These are phyloP conservation scores for Eulemur coronatus DNA, from an alignment of 2,797 vertebrate species.

Conservation along the genomic window DNA sequence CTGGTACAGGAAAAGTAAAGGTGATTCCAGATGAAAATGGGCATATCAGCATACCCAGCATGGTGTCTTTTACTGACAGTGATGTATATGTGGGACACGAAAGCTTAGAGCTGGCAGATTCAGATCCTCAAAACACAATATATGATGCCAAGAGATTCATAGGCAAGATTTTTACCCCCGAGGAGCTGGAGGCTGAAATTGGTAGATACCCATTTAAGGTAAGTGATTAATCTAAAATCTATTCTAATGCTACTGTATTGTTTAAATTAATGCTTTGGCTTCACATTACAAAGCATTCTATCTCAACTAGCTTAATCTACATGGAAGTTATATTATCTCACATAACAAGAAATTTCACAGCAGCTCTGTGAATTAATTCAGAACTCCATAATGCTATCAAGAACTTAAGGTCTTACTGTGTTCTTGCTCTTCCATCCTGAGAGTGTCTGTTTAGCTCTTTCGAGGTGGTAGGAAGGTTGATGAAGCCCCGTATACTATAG, in stretches of 20 bases:
- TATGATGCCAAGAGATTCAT: slow-evolving; percentile 99
- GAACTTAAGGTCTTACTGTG: neutral
- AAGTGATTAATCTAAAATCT: slow-evolving; percentile 53
- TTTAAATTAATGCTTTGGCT: neutral
- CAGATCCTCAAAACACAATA: slow-evolving; percentile 93
- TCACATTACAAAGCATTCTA: neutral
- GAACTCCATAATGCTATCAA: neutral
- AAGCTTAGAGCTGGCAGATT: slow-evolving; percentile 92
- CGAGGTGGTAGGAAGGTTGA: neutral
- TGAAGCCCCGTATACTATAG: neutral
- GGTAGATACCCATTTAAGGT: slow-evolving; percentile 96
- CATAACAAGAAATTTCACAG: neutral
- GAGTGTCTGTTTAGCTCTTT: neutral
- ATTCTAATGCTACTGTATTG: neutral
- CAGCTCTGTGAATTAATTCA: neutral
- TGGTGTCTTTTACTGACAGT: slow-evolving; percentile 91
- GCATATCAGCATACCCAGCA: slow-evolving; percentile 93
- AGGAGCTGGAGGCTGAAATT: slow-evolving; percentile 90
- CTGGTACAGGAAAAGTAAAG: slow-evolving; percentile 93
- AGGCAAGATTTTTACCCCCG: slow-evolving; percentile 92
- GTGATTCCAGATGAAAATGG: slow-evolving; percentile 93
- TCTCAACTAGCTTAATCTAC: neutral
- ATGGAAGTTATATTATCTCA: neutral
- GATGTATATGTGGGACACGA: slow-evolving; percentile 91
- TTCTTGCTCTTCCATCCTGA: neutral